Base-by-base conservation (phyloP, 2,797 vertebrate species). In the Gambelia wislizenii region DNA sequence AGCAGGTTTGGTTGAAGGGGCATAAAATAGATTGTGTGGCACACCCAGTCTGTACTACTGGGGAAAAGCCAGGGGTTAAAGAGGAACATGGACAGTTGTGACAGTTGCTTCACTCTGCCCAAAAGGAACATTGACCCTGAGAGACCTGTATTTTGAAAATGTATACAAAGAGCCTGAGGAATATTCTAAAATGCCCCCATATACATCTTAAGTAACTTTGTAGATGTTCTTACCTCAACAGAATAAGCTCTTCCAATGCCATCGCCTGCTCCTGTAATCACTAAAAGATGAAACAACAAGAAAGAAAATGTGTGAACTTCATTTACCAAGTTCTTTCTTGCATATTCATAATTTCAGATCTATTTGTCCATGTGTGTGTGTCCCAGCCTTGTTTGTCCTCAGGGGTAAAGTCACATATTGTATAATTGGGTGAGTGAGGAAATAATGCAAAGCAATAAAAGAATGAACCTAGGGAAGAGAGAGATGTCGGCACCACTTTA, bases 231-330 rank as follows among this genome's bases (percentile, higher is more conserved):
- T 97, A 98, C 98, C 96, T 97, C 97, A 75, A 98, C 96, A 25
- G 98, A 97, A 90, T 98, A 98, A 0, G 98, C 98, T 97, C 96
- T 98, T 90, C 98, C 98, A 93, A 98, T 98, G 33, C 98, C 98
- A 70, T 98, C 98, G 91, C 98, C 98, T n/a, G 97, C 97, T 87
- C 98, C 98, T 4, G 98, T 99, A 94, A 99, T 95, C 93, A 99
- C 98, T 99, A 92, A 91, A 97, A 96, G 4, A 64, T 44, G 13
- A 67, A 85, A 85, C 0, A 2, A 1, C 0, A 18, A 85, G 39
- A 86, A 25, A 87, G 39, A 89, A 79, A 1, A 78, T 84, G 2
- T 59, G 6, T 36, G 70, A 49, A 3, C 44, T 84, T 83, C 5
- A 3, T 80, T 74, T 85, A 49, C 0, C 8, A 36, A 64, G 1